phyloP scores from a whole-genome alignment of 2,797 vertebrate genomes.

The Hozukius guyotensis region DNA sequence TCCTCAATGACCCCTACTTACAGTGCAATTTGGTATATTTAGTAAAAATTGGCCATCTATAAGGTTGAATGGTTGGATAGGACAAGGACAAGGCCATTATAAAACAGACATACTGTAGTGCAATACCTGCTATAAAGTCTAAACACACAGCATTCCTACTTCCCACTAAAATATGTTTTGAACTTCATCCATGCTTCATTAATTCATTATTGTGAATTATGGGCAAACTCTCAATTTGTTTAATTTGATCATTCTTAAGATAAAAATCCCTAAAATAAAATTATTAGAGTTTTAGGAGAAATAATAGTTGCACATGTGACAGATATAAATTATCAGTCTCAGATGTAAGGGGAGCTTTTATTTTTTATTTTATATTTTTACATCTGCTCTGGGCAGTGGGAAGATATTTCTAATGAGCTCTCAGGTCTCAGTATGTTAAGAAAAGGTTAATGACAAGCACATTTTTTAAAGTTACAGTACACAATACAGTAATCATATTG shows the following conservation, averaged over 20 bases:
- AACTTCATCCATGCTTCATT: neutral
- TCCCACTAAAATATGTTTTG: neutral
- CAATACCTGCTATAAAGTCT: too few species aligned
- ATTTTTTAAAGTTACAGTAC: neutral
- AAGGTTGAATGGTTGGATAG: neutral
- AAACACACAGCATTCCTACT: too few species aligned
- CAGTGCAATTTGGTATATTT: neutral
- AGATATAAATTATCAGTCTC: neutral
- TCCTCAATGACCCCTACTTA: conserved; percentile 2
- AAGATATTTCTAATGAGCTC: neutral
- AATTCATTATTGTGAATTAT: neutral
- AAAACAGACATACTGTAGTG: neutral
- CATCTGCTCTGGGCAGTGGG: neutral
- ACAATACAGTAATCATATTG: neutral
- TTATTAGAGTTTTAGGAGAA: neutral
- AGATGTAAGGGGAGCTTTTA: neutral
- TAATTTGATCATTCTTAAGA: too few species aligned
- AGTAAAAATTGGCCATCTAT: conserved; percentile 1
- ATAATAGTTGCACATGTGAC: neutral
- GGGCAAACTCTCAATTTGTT: too few species aligned
- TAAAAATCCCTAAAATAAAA: neutral
- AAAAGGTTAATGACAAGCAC: neutral
- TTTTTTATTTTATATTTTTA: too few species aligned
- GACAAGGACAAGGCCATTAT: neutral
- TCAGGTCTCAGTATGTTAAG: neutral